Conservation (phyloP, 2,797 vertebrate genomes). For the Clarias laeviceps region DNA sequence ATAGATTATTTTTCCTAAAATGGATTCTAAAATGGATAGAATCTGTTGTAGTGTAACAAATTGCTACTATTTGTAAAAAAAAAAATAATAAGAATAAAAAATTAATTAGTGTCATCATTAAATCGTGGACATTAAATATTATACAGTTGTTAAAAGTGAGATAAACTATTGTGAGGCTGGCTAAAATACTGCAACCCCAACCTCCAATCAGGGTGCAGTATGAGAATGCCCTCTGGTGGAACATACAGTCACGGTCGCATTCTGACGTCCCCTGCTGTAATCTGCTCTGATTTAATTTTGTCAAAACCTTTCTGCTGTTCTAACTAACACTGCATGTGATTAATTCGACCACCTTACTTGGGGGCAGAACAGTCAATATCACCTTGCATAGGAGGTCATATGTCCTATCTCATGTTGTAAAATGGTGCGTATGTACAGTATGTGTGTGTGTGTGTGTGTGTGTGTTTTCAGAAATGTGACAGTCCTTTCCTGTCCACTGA, state of each 20-base stretch:
- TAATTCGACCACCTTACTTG: constrained; percentile 11
- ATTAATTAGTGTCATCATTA: not conserved
- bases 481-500: constrained; percentile 7
- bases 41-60: not conserved
- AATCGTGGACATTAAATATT: not conserved
- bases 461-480: constrained; percentile 1
- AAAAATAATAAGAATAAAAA: too few relatives aligned
- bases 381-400: constrained; percentile 10
- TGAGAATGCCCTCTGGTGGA: constrained; percentile 40
- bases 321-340: constrained; percentile 13
- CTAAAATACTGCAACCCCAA: not conserved
- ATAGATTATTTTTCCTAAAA: not conserved
- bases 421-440: too few relatives aligned
- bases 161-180: not conserved
- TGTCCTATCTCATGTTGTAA: not conserved
- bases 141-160: not conserved
- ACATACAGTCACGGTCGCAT: not conserved
- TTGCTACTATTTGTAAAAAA: not conserved
- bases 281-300: constrained; percentile 29
- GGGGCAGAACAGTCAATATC: constrained; percentile 8
- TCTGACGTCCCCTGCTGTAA: constrained; percentile 32
- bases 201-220: constrained; percentile 11
- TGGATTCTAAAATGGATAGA: too few relatives aligned
- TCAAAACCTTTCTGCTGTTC: constrained; percentile 18
- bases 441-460: not conserved